Percentiles rank a stretch among this genome's conserved stretches.
These are phyloP conservation scores for Bettongia penicillata DNA, from an alignment of 2,113 vertebrate species.

Conservation along the genomic window DNA sequence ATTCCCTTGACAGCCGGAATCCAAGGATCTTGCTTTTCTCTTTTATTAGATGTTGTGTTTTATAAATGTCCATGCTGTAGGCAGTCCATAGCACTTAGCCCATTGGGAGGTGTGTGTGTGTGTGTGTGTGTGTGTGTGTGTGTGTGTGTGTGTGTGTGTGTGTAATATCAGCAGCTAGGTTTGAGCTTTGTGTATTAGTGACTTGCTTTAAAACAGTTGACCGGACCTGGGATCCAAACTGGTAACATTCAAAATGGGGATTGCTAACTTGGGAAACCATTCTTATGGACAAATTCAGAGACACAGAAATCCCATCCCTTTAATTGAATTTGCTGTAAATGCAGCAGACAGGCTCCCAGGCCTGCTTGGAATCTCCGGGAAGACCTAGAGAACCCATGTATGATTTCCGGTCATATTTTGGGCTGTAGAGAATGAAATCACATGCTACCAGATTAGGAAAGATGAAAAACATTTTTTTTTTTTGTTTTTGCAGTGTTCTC, in stretches of 20 bases:
- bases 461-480: constrained; percentile 76
- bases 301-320: constrained; percentile 54
- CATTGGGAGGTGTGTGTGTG: not conserved
- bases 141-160: not conserved
- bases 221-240: not conserved
- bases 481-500: not conserved
- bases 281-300: constrained; percentile 61
- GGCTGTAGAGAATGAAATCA: constrained; percentile 57
- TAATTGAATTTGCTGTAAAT: constrained; percentile 49
- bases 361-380: constrained; percentile 34
- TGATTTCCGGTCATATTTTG: constrained; percentile 58
- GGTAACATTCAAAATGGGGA: not conserved
- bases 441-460: constrained; percentile 70
- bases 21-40: not conserved
- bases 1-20: not conserved
- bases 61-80: not conserved
- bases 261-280: constrained; percentile 33
- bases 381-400: not conserved
- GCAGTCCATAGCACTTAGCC: not conserved
- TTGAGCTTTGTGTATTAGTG: not conserved
- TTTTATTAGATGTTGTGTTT: not conserved
- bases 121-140: not conserved
- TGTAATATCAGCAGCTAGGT: too few relatives aligned
- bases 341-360: constrained; percentile 44
- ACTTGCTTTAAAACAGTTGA: constrained; percentile 11